Percentiles rank a stretch among this genome's conserved stretches.
Conservation (phyloP, 2,113 vertebrate genomes). For the Pelobates fuscus region DNA sequence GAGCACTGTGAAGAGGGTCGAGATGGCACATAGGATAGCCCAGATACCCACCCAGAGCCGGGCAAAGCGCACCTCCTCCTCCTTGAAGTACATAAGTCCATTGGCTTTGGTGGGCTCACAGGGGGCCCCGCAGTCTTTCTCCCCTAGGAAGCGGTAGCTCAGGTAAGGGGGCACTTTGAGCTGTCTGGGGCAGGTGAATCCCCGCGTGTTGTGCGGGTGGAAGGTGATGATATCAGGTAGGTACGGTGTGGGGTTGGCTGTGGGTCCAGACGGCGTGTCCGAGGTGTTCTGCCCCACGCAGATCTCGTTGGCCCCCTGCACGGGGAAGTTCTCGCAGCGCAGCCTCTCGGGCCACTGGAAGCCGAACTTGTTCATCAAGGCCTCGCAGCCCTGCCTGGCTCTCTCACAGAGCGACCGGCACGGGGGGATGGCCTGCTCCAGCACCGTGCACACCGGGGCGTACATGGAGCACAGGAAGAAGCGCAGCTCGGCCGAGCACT, state of each 20-base stretch:
- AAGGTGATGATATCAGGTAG: constrained; percentile 66
- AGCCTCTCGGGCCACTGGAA: constrained; percentile 85
- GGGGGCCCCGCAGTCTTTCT: constrained; percentile 87
- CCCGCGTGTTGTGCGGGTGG: constrained; percentile 50
- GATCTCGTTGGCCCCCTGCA: constrained; percentile 80
- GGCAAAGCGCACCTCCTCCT: constrained; percentile 83
- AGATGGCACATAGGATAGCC: constrained; percentile 83
- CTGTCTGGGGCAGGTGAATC: constrained; percentile 85
- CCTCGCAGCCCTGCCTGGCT: constrained; percentile 86
- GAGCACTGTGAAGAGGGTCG: constrained; percentile 88
- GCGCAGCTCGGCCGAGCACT: constrained; percentile 85
- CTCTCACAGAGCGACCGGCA: constrained; percentile 82
- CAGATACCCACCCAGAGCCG: constrained; percentile 87
- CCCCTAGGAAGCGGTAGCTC: constrained; percentile 85
- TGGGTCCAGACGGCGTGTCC: constrained; percentile 61
- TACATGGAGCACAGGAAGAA: constrained; percentile 91
- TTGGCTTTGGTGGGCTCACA: constrained; percentile 80
- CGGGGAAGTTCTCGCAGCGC: constrained; percentile 80
- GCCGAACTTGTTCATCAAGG: constrained; percentile 87
- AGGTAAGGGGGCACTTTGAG: constrained; percentile 86
- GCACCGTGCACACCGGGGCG: constrained; percentile 82
- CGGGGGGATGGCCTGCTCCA: constrained; percentile 82
- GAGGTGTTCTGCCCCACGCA: constrained; percentile 87
- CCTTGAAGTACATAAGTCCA: constrained; percentile 89
- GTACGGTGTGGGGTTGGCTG: constrained; percentile 67